phyloP scores from a whole-genome alignment of 2,797 vertebrate genomes.

The Sebastes steindachneri region DNA sequence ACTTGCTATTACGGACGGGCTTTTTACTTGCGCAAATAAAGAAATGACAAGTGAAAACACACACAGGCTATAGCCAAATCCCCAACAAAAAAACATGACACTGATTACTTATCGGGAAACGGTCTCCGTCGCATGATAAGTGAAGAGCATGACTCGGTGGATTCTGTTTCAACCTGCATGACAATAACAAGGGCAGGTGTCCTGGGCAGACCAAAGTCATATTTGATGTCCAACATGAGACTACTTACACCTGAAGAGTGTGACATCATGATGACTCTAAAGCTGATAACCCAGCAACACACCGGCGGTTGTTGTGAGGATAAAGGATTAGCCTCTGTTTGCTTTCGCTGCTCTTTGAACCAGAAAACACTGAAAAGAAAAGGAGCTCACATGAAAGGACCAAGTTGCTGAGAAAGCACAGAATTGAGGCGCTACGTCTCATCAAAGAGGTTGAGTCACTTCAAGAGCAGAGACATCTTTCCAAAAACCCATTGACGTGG shows the following conservation, averaged over 20 bases:
- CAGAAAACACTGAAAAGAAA: slow-evolving; percentile 66
- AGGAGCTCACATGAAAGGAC: slow-evolving; percentile 73
- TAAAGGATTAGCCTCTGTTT: slow-evolving; percentile 74
- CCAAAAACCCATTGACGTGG: background rate
- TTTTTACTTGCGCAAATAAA: slow-evolving; percentile 2
- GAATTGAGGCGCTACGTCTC: slow-evolving; percentile 47
- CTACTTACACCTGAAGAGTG: slow-evolving; percentile 69
- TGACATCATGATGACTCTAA: slow-evolving; percentile 75
- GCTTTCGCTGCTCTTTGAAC: slow-evolving; percentile 78
- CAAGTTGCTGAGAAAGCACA: slow-evolving; percentile 71
- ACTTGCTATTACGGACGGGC: background rate
- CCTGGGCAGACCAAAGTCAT: slow-evolving; percentile 63
- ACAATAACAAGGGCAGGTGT: slow-evolving; percentile 68
- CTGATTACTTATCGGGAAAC: slow-evolving; percentile 31
- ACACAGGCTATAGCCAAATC: slow-evolving; percentile 5
- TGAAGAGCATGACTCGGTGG: slow-evolving; percentile 47
- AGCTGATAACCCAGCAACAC: slow-evolving; percentile 75
- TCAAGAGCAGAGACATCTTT: slow-evolving; percentile 41
- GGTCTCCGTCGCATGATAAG: slow-evolving; percentile 11
- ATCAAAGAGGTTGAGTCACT: slow-evolving; percentile 77
- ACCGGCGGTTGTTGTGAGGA: slow-evolving; percentile 69
- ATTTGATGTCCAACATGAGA: slow-evolving; percentile 79
- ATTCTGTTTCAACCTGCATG: slow-evolving; percentile 56
- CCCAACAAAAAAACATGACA: slow-evolving; percentile 17
- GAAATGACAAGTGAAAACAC: background rate